phyloP scores from a whole-genome alignment of 2,888 invertebrate genomes.

The Sesia apiformis region DNA sequence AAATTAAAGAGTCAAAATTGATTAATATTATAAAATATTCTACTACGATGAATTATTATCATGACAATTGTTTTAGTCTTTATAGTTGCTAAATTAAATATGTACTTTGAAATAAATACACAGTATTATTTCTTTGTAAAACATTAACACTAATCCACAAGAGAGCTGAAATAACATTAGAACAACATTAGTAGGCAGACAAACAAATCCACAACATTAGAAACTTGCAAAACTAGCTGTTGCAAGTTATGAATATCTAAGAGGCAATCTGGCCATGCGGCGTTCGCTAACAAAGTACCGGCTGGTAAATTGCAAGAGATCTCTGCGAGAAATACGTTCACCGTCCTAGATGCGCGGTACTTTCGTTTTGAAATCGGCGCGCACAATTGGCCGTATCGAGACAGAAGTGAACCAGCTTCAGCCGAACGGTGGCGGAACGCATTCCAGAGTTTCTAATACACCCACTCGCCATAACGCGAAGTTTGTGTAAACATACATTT shows the following conservation, averaged over 20 bases:
- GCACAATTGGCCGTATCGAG: constrained; percentile 72
- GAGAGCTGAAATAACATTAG: background rate
- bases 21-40: too few relatives aligned
- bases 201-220: constrained; percentile 41
- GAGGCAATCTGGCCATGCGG: constrained; percentile 47
- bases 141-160: background rate
- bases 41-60: too few relatives aligned
- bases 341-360: constrained; percentile 73
- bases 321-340: constrained; percentile 70
- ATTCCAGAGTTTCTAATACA: constrained; percentile 38
- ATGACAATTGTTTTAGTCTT: too few relatives aligned
- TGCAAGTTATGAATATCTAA: constrained; percentile 62
- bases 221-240: constrained; percentile 43
- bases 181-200: constrained; percentile 2
- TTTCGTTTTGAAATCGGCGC: constrained; percentile 74
- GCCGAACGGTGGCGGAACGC: constrained; percentile 40
- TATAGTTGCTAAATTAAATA: too few relatives aligned
- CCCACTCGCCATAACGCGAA: constrained; percentile 2
- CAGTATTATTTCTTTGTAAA: background rate
- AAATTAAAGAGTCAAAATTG: too few relatives aligned
- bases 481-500: background rate
- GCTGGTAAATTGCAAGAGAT: constrained; percentile 68
- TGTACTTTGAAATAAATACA: too few relatives aligned
- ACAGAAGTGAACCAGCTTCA: constrained; percentile 45
- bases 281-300: constrained; percentile 54